Percentiles rank a stretch among this genome's conserved stretches.
Conservation (phyloP, 1,140 invertebrate species). For the Paracyclopina nana region DNA sequence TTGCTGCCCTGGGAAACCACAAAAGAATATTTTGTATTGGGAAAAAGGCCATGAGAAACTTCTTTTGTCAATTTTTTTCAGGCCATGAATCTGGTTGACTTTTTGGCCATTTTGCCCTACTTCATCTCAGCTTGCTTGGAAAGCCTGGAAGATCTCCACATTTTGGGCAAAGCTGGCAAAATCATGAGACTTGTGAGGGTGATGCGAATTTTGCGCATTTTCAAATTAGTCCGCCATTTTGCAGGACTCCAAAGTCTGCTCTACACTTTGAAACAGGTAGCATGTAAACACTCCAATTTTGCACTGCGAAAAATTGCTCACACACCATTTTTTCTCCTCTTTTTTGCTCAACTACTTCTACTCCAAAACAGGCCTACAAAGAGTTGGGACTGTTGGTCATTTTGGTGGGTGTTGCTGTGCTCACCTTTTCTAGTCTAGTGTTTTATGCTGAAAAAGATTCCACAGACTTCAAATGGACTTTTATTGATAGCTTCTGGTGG, state of each 20-base stretch:
- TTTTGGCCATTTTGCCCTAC: slow-evolving; percentile 13
- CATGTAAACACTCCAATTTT: no score
- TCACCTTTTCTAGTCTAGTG: slow-evolving; percentile 11
- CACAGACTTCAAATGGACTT: slow-evolving; percentile 5
- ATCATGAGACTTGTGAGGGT: slow-evolving; percentile 13
- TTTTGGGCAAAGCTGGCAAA: slow-evolving; percentile 15
- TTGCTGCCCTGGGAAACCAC: background rate
- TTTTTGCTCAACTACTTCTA: no score
- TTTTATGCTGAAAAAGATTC: slow-evolving; percentile 11
- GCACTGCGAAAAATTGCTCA: no score
- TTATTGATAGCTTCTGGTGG: slow-evolving; percentile 16
- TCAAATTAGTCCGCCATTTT: slow-evolving; percentile 17
- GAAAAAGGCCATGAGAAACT: background rate
- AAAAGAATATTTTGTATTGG: background rate
- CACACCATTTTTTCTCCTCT: no score
- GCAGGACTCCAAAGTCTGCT: slow-evolving; percentile 12
- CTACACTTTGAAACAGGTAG: slow-evolving; percentile 10
- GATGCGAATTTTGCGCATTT: slow-evolving; percentile 13
- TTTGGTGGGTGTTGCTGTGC: slow-evolving; percentile 12
- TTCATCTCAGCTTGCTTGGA: background rate
- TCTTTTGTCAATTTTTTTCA: background rate
- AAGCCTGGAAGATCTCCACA: slow-evolving; percentile 8
- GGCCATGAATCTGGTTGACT: slow-evolving; percentile 10
- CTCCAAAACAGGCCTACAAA: slow-evolving; percentile 17
- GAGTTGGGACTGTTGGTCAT: slow-evolving; percentile 15